Percentiles rank a stretch among this genome's conserved stretches.
phyloP scores from a whole-genome alignment of 2,113 vertebrate genomes.

The Pica pica region DNA sequence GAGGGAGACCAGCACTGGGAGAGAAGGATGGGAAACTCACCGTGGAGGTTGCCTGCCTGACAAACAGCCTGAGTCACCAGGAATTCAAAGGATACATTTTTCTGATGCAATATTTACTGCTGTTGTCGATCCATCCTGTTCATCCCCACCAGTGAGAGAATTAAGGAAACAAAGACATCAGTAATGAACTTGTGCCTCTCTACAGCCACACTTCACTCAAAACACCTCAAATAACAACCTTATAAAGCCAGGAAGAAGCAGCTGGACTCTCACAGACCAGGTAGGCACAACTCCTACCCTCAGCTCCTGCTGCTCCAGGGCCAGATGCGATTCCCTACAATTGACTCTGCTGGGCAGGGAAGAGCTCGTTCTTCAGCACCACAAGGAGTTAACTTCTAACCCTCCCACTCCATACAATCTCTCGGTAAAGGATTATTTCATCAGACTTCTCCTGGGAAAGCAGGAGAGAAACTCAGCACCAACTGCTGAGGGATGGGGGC shows the following conservation, averaged over 20 bases:
- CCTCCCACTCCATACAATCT: neutral
- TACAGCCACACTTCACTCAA: neutral
- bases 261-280: neutral
- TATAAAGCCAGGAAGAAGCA: neutral
- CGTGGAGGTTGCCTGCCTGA: neutral
- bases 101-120: slow-evolving; percentile 54
- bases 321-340: accelerated
- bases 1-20: neutral
- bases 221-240: neutral
- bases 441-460: neutral
- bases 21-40: neutral
- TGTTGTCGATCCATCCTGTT: slow-evolving; percentile 39
- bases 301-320: neutral
- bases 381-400: neutral
- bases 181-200: neutral
- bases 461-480: neutral
- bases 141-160: slow-evolving; percentile 63
- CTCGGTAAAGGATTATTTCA: neutral
- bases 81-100: slow-evolving; percentile 76
- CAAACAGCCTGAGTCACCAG: neutral
- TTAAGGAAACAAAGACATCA: slow-evolving; percentile 59
- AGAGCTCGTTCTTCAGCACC: neutral
- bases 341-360: neutral
- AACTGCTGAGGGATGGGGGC: neutral
- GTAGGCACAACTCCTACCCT: neutral